Base-by-base conservation (phyloP, 2,888 invertebrate species). In the Phymatocera aterrima region DNA sequence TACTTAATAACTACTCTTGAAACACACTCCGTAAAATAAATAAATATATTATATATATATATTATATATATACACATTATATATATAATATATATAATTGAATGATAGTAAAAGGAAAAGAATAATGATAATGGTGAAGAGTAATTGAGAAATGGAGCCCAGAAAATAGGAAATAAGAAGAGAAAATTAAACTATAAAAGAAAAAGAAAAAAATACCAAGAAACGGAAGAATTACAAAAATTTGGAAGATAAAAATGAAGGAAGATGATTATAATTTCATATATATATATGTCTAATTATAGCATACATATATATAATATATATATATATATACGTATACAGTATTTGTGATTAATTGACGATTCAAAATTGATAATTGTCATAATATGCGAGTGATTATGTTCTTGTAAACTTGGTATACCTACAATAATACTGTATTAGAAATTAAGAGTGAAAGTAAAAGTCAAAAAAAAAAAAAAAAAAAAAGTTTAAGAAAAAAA, bases 171-270 rank as follows among this genome's bases (percentile, higher is more conserved):
- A 37, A n/a, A 54, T n/a, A 0, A 37, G 18, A 37, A 37, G 18
- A 37, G 18, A 40, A 18, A 37, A 37, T 43, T 68, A 15, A 43
- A 46, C 21, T 12, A 10, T 4, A 68, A 3, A 43, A 43, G 5
- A 43, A 12, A 28, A 80, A 78, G 37, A 79, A 21, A 81, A 6
- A 46, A 77, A 78, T 31, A 84, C 85, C 77, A 79, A 83, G 82
- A 81, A 83, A 83, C 82, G 82, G n/a, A 10, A 37, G n/a, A 34
- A 61, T 18, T 5, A 34, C 18, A 8, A 64, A 18, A 84, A 85
- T 84, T 85, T 87, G 83, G 81, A 83, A 83, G 85, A 84, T 70
- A 82, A 83, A 81, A 81, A 83, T 40, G 82, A 80, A 80, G 18
- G 34, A 21, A n/a, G 37, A 15, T 18, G 51, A 51, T 15, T 21